A percentile compares a stretch with the other conserved stretches of the same genome.
phyloP scores from a whole-genome alignment of 2,888 invertebrate species.

The Embidobia sp. region DNA sequence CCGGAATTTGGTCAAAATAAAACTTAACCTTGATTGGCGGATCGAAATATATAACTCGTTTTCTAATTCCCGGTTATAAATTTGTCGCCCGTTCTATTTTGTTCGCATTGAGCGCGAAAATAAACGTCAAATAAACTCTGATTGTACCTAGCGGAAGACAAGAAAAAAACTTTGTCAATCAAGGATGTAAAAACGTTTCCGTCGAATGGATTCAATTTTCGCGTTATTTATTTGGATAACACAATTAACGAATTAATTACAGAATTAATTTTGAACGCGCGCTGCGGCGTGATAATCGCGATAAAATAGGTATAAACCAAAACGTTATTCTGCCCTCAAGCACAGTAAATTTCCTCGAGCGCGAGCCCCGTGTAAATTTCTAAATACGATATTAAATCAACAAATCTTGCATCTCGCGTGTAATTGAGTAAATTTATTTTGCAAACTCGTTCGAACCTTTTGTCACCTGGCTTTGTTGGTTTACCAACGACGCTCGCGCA shows the following conservation, averaged over 20 bases:
- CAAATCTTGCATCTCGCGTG: constrained; percentile 29
- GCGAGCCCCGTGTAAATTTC: constrained; percentile 16
- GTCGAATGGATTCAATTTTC: no score
- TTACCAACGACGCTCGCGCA: constrained; percentile 2
- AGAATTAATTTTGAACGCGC: not conserved
- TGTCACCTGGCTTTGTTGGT: constrained; percentile 31
- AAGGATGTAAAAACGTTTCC: no score
- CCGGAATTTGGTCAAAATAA: no score
- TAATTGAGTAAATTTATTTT: constrained; percentile 43
- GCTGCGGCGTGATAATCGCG: constrained; percentile 1
- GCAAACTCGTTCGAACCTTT: constrained; percentile 39
- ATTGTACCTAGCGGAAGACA: no score
- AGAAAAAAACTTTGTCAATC: no score
- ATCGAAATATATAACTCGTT: no score
- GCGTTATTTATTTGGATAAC: not conserved
- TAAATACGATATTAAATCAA: constrained; percentile 40
- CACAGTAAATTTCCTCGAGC: constrained; percentile 22
- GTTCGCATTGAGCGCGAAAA: no score
- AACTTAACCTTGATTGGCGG: no score
- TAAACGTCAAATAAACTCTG: no score
- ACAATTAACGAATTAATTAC: not conserved
- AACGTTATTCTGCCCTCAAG: constrained; percentile 14
- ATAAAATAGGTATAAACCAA: constrained; percentile 9
- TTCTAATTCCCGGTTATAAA: no score
- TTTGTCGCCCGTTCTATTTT: no score